Percentiles rank a stretch among this genome's conserved stretches.
Conservation (phyloP, 2,888 invertebrate genomes). For the Malthinus seriepunctatus region DNA sequence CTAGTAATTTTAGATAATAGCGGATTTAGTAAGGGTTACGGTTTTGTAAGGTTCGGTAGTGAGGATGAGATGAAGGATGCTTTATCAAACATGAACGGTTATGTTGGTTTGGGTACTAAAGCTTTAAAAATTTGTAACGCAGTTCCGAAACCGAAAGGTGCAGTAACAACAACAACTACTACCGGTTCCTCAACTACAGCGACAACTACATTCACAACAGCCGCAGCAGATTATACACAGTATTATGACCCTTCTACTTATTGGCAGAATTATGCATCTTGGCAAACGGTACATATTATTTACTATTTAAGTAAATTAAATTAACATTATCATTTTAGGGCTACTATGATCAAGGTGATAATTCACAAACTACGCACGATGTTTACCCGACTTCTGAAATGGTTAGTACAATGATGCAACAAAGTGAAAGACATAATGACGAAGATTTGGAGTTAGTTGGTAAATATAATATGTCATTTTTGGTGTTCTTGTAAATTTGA, state of each 20-base stretch:
- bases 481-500: constrained; percentile 6
- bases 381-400: constrained; percentile 46
- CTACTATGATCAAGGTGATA: constrained; percentile 54
- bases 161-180: constrained; percentile 49
- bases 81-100: constrained; percentile 91
- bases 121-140: constrained; percentile 91
- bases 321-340: constrained; percentile 37
- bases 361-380: constrained; percentile 50
- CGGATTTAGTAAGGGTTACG: constrained; percentile 94
- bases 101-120: constrained; percentile 83
- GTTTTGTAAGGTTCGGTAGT: constrained; percentile 92
- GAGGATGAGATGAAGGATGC: constrained; percentile 94
- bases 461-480: constrained; percentile 47
- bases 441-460: constrained; percentile 78
- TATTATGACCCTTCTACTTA: constrained; percentile 84
- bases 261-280: constrained; percentile 85
- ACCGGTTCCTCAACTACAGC: constrained; percentile 51
- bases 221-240: constrained; percentile 66
- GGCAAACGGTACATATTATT: constrained; percentile 57
- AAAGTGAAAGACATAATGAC: constrained; percentile 49
- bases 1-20: constrained; percentile 85
- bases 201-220: constrained; percentile 39
- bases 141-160: constrained; percentile 80
- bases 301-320: background rate
- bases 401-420: constrained; percentile 34